Evolutionary conservation across 2,797 vertebrate species (phyloP).

Genomic region (Pipistrellus kuhlii): DNA sequence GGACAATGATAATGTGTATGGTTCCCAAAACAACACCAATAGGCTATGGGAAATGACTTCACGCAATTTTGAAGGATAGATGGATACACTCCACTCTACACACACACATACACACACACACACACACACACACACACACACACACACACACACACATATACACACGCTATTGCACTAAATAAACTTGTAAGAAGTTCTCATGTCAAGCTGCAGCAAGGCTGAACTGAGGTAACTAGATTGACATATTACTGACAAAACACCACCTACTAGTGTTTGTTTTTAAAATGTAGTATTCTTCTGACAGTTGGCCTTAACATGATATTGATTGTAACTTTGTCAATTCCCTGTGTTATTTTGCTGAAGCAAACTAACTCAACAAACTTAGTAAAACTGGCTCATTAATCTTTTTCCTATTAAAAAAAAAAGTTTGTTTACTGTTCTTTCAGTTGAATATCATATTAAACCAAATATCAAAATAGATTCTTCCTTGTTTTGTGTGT

Average conservation of each 20-base stretch:
- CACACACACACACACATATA: neutral
- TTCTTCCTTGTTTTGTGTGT: neutral
- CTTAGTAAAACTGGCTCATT: neutral
- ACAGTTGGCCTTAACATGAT: slow-evolving; percentile 1
- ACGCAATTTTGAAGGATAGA: neutral
- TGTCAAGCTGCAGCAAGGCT: neutral
- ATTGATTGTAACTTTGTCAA: neutral
- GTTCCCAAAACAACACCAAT: neutral
- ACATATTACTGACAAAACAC: neutral
- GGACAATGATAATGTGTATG: neutral
- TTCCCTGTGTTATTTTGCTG: neutral
- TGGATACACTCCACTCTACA: neutral
- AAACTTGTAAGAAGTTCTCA: neutral
- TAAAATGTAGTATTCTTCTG: neutral
- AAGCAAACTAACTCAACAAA: neutral
- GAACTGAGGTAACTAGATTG: neutral
- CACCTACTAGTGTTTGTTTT: neutral
- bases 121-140: neutral
- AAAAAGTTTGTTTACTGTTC: neutral
- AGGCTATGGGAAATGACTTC: neutral
- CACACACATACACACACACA: neutral
- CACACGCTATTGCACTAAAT: neutral
- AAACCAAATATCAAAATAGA: slow-evolving; percentile 14
- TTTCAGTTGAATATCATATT: neutral
- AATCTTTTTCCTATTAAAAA: slow-evolving; percentile 1